phyloP scores from a whole-genome alignment of 2,113 vertebrate genomes.

The Pituophis catenifer region DNA sequence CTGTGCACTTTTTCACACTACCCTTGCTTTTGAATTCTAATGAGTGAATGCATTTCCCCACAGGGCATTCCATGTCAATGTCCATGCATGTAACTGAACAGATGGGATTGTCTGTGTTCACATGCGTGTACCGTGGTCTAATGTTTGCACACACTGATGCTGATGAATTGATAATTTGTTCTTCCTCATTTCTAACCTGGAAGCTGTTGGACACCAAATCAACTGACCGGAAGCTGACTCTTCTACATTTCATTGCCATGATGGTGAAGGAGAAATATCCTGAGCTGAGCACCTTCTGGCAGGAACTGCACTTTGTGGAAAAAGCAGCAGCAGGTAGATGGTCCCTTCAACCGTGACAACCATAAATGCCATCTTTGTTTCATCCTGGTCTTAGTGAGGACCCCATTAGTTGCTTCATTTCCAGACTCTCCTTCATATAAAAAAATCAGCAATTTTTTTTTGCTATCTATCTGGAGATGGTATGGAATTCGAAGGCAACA shows the following conservation, averaged over 20 bases:
- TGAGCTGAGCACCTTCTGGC: conserved; percentile 88
- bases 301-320: conserved; percentile 93
- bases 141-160: neutral
- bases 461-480: too few relatives aligned
- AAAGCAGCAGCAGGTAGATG: conserved; percentile 91
- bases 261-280: conserved; percentile 92
- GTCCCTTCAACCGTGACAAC: fast-evolving
- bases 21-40: neutral
- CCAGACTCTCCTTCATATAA: neutral
- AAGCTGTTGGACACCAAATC: conserved; percentile 98
- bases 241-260: conserved; percentile 94
- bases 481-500: neutral
- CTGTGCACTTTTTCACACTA: neutral
- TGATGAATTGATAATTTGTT: neutral
- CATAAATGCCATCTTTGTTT: neutral
- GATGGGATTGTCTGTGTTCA: neutral
- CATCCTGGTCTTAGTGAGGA: neutral
- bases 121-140: neutral
- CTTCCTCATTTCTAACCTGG: neutral
- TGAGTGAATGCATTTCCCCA: neutral
- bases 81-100: too few relatives aligned
- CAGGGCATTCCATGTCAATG: neutral
- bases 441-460: neutral
- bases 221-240: conserved; percentile 92
- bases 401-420: neutral